Conservation (phyloP, 1,140 invertebrate species). For the Nomia melanderi region DNA sequence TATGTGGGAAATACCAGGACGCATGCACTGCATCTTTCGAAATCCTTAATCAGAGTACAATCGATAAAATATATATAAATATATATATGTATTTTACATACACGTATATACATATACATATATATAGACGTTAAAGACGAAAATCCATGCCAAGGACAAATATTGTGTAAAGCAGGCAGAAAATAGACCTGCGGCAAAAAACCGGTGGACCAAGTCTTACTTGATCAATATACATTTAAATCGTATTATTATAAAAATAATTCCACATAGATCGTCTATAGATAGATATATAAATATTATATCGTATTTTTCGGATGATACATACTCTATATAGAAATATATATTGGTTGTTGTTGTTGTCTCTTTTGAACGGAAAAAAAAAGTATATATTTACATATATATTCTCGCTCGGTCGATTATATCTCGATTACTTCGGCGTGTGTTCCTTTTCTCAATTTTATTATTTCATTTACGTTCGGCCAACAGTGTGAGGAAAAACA, state of each 20-base stretch:
- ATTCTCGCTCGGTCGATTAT: slow-evolving; percentile 59
- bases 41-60: slow-evolving; percentile 27
- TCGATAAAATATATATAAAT: background rate
- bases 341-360: slow-evolving; percentile 73
- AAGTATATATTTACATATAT: slow-evolving; percentile 40
- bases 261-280: slow-evolving; percentile 49
- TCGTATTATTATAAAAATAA: slow-evolving; percentile 41
- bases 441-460: slow-evolving; percentile 68
- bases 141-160: slow-evolving; percentile 31
- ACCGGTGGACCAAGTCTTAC: slow-evolving; percentile 77
- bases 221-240: slow-evolving; percentile 81
- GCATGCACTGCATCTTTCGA: slow-evolving; percentile 55
- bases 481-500: slow-evolving; percentile 74
- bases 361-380: slow-evolving; percentile 62
- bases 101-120: background rate
- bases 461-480: slow-evolving; percentile 79
- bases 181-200: slow-evolving; percentile 20
- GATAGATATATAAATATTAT: slow-evolving; percentile 41
- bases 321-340: too few species aligned
- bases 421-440: slow-evolving; percentile 32
- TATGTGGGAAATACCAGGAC: slow-evolving; percentile 78
- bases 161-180: slow-evolving; percentile 31
- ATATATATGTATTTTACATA: background rate
- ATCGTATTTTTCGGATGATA: slow-evolving; percentile 66
- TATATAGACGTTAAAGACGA: slow-evolving; percentile 12